These are phyloP conservation scores for Grantiella picta DNA, from an alignment of 2,113 vertebrate genomes.

Conservation along the genomic window DNA sequence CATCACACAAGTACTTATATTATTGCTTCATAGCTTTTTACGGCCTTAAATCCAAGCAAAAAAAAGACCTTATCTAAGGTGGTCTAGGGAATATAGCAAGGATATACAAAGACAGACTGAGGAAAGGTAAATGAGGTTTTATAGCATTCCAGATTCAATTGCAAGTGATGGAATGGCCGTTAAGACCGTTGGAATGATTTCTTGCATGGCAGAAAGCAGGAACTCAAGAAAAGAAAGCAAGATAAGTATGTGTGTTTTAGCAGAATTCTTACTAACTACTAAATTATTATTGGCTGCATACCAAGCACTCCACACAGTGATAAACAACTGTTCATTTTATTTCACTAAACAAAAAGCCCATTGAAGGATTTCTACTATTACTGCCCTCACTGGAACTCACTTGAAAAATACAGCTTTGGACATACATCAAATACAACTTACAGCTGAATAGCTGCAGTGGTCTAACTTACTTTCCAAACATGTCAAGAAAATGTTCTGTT, in stretches of 20 bases:
- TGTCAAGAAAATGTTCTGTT: constrained; percentile 56
- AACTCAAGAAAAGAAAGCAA: constrained; percentile 37
- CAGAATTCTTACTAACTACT: constrained; percentile 42
- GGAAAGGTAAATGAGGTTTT: constrained; percentile 15
- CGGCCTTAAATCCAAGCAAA: not conserved
- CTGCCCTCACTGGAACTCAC: constrained; percentile 23
- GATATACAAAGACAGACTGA: not conserved
- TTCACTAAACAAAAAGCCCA: constrained; percentile 54
- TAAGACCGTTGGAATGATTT: not conserved
- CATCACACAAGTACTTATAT: not conserved
- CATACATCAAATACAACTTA: constrained; percentile 43
- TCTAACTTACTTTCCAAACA: constrained; percentile 28
- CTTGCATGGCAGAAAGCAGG: constrained; percentile 6
- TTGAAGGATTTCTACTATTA: constrained; percentile 29
- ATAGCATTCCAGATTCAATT: not conserved
- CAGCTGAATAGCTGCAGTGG: constrained; percentile 16
- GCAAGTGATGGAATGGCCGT: not conserved
- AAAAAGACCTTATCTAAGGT: constrained; percentile 23
- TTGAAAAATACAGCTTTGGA: constrained; percentile 58
- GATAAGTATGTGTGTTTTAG: constrained; percentile 40
- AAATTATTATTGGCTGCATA: constrained; percentile 47
- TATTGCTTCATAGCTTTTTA: constrained; percentile 41
- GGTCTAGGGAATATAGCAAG: constrained; percentile 7
- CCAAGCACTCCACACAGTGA: constrained; percentile 32
- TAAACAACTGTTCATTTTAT: constrained; percentile 52